Percentiles rank a stretch among this genome's conserved stretches.
Conservation (phyloP, 1,140 invertebrate species). For the Euura lappo region DNA sequence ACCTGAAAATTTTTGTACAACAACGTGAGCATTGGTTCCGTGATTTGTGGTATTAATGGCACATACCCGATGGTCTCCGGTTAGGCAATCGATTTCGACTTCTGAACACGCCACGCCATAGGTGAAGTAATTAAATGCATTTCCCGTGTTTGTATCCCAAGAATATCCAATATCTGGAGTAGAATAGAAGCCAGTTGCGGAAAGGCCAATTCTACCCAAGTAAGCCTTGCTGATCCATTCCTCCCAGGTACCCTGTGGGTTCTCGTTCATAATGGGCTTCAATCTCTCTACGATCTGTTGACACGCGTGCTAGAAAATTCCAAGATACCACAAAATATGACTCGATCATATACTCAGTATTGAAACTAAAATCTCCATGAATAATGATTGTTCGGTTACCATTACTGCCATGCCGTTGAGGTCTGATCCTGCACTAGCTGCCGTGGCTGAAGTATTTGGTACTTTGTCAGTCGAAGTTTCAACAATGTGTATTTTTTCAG, state of each 20-base stretch:
- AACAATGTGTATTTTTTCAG: conserved; percentile 82
- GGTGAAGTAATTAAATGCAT: conserved; percentile 81
- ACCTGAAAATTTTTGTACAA: conserved; percentile 62
- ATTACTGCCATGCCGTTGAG: conserved; percentile 94
- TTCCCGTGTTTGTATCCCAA: conserved; percentile 73
- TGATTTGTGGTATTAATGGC: not conserved
- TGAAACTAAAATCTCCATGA: not conserved
- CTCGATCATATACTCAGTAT: not conserved
- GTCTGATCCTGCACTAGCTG: conserved; percentile 91
- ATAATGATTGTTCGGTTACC: conserved; percentile 54
- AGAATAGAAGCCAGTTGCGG: conserved; percentile 85
- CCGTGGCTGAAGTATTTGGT: conserved; percentile 91
- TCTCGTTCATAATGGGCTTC: conserved; percentile 75
- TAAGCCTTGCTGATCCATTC: conserved; percentile 86
- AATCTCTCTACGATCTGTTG: conserved; percentile 77
- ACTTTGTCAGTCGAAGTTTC: conserved; percentile 94
- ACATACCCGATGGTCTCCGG: conserved; percentile 81
- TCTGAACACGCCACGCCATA: conserved; percentile 81
- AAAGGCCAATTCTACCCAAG: conserved; percentile 79
- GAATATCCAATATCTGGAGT: conserved; percentile 83
- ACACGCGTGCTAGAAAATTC: conserved; percentile 75
- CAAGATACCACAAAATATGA: not conserved
- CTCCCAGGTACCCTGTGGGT: conserved; percentile 85
- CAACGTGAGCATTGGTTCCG: conserved; percentile 11
- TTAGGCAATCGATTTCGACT: conserved; percentile 89